Percentiles rank a stretch among this genome's conserved stretches.
Conservation (phyloP, 2,888 invertebrate species). For the Caprella mutica region DNA sequence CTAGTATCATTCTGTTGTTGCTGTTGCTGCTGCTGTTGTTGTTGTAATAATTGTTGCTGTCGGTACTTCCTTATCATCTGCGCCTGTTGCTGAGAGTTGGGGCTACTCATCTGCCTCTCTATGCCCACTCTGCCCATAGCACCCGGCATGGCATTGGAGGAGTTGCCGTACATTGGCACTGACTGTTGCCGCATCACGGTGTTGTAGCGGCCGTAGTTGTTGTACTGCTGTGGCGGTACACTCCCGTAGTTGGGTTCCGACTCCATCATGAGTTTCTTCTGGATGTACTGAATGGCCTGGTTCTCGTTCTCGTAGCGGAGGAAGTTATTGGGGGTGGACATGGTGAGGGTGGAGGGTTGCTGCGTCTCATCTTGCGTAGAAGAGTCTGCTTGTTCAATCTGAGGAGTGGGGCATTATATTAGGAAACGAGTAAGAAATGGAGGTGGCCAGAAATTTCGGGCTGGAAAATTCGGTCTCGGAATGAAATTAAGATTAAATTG, state of each 20-base stretch:
- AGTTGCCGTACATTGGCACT: slow-evolving; percentile 27
- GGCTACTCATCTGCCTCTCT: slow-evolving; percentile 21
- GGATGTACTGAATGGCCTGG: slow-evolving; percentile 8
- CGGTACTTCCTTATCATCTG: slow-evolving; percentile 14
- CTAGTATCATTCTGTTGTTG: slow-evolving; percentile 11
- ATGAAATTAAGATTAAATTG: too few relatives aligned
- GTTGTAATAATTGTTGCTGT: slow-evolving; percentile 5
- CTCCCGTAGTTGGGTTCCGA: slow-evolving; percentile 3
- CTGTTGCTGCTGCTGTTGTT: slow-evolving; percentile 16
- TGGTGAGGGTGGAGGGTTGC: too few relatives aligned
- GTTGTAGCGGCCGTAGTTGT: not conserved
- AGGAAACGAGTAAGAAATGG: not conserved
- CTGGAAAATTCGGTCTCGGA: too few relatives aligned
- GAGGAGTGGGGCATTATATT: not conserved
- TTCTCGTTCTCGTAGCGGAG: slow-evolving; percentile 1
- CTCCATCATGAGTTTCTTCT: slow-evolving; percentile 6
- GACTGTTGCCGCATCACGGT: slow-evolving; percentile 16
- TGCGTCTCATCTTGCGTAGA: too few relatives aligned
- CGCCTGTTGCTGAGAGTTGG: slow-evolving; percentile 8
- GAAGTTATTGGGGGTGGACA: not conserved
- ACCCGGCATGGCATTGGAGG: slow-evolving; percentile 24
- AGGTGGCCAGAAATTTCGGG: too few relatives aligned
- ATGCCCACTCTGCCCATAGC: slow-evolving; percentile 20
- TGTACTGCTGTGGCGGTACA: too few relatives aligned
- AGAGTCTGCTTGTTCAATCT: not conserved